Evolutionary conservation across 2,888 invertebrate species (phyloP), one percentile per base, ranked within the genome.

Genomic region (Caenorhabditis wallacei): DNA sequence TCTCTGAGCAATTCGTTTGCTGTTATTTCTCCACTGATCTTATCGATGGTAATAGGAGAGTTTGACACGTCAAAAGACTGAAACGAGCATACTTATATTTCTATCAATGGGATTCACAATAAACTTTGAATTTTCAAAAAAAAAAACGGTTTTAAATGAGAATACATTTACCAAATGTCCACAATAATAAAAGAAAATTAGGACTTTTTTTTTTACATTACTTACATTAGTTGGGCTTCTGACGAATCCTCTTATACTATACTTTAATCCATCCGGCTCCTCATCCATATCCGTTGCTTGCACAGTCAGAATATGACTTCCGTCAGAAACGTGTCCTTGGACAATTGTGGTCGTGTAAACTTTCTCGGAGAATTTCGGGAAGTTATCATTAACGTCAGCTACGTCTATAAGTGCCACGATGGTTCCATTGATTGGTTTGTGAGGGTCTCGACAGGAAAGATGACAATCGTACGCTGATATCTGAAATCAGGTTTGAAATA

Each of bases 301-400:
- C 7, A 87, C 72, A 5, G 82, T 84, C 16, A 84, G 57, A 43
- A 87, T 56, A 37, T 85, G 87, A 71, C 82, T 79, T 43, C 87
- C 87, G 40, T 78, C 71, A 0, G 78, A 70, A 2, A 71, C 80
- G 40, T 87, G 87, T 10, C 87, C 87, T 71, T 86, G 86, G 4
- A 87, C 85, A n/a, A 87, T 74, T 0, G 87, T 87, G 11, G 83
- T 72, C 0, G 66, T 57, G 66, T 82, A 87, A 20, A 69, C 64
- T 61, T 81, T 85, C 51, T 88, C 79, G 0, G 78, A 35, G 59
- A 90, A 89, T 40, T 72, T 61, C 1, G 90, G 90, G 46, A 85
- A 84, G 59, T 90, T 90, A 72, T 90, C 90, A 56, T 90, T 90
- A 11, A 87, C 85, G 70, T 89, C 89, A 22, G 80, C 53, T 0